A percentile compares a stretch with the other conserved stretches of the same genome.
Conservation (phyloP, 2,888 invertebrate species). For the Coelogynopora nodosa region DNA sequence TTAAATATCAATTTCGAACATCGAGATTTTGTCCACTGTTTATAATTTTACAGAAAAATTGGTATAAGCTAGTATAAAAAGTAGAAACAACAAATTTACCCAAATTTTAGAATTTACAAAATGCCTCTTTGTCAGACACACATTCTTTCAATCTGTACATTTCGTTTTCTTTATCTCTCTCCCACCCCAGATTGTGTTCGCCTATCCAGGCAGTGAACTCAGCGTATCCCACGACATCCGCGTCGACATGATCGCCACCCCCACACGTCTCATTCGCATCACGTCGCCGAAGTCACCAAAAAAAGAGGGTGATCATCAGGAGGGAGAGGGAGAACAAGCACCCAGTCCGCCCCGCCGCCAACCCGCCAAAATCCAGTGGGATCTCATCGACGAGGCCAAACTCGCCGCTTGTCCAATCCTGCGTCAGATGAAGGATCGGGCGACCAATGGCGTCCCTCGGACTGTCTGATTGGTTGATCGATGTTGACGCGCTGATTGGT, state of each 20-base stretch:
- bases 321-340: no score
- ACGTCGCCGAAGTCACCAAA: background rate
- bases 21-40: no score
- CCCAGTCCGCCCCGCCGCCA: background rate
- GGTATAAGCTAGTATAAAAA: no score
- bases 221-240: conserved; percentile 30
- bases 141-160: no score
- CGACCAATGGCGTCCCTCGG: background rate
- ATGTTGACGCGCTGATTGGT: no score
- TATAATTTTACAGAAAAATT: no score
- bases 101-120: no score
- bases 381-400: background rate
- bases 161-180: background rate
- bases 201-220: background rate
- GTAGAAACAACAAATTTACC: no score
- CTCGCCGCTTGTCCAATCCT: background rate
- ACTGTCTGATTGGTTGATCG: background rate
- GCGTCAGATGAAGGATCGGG: conserved; percentile 6
- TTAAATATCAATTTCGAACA: no score
- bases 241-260: conserved; percentile 42
- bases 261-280: conserved; percentile 33
- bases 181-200: background rate
- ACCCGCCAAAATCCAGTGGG: background rate
- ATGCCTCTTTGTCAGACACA: no score
- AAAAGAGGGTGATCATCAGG: background rate